A percentile compares a stretch with the other conserved stretches of the same genome.
Conservation (phyloP, 2,797 vertebrate species). For the Sardinella longiceps region DNA sequence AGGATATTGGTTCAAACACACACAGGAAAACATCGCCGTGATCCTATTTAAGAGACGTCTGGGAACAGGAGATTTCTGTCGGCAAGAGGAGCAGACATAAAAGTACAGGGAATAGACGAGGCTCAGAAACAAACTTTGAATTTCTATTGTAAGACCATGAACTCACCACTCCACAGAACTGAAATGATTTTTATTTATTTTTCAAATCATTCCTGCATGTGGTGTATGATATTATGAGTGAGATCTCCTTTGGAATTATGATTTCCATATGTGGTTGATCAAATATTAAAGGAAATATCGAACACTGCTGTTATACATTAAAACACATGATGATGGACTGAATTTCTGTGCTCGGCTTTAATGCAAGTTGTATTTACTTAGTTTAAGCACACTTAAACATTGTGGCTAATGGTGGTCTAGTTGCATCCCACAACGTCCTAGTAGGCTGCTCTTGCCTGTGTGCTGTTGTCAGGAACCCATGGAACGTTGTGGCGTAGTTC, state of each 20-base stretch:
- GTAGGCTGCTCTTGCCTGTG: not conserved
- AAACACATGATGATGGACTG: not conserved
- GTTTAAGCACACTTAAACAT: not conserved
- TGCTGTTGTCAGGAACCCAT: not conserved
- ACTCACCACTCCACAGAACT: not conserved
- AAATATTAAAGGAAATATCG: not conserved
- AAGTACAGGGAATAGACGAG: not conserved
- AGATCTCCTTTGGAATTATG: not conserved
- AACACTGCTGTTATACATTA: not conserved
- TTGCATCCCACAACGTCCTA: not conserved
- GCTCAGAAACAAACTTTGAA: not conserved
- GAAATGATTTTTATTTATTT: not conserved
- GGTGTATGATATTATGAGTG: not conserved
- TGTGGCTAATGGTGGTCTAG: not conserved
- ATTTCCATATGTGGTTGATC: not conserved
- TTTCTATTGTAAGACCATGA: not conserved
- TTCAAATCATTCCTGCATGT: not conserved
- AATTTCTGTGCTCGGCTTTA: not conserved
- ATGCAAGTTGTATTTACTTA: not conserved
- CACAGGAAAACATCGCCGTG: not conserved
- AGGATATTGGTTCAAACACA: conserved; percentile 35
- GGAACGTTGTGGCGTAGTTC: not conserved
- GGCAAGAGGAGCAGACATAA: not conserved
- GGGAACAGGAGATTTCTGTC: not conserved
- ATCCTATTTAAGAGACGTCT: not conserved